Evolutionary conservation across 2,888 invertebrate genomes (phyloP).

Genomic region (Bursaphelenchus okinawaensis): DNA sequence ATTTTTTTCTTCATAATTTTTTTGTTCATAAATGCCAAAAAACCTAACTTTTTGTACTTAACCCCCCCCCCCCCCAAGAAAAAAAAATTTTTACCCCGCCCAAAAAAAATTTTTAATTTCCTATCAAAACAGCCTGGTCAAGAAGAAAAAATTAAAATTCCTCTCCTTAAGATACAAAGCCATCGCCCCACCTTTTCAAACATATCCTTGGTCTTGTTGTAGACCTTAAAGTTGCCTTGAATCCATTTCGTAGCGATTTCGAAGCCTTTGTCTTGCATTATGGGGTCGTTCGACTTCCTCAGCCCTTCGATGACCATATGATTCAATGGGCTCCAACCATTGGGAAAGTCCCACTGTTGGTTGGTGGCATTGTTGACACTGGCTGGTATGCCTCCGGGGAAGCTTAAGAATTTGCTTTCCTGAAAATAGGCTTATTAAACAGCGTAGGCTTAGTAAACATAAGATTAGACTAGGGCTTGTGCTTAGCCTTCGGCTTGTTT

Average conservation of each 20-base stretch:
- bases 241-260: slow-evolving; percentile 53
- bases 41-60: too few species aligned
- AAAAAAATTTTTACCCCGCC: too few species aligned
- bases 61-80: too few species aligned
- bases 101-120: neutral
- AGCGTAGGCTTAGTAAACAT: too few species aligned
- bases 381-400: slow-evolving; percentile 40
- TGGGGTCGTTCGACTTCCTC: slow-evolving; percentile 58
- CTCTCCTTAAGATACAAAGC: too few species aligned
- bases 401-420: slow-evolving; percentile 38
- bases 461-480: too few species aligned
- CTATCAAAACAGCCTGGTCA: too few species aligned
- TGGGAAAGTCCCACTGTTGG: slow-evolving; percentile 21
- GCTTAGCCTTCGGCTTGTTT: too few species aligned
- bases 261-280: slow-evolving; percentile 53
- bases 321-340: slow-evolving; percentile 35
- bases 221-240: slow-evolving; percentile 41
- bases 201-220: slow-evolving; percentile 29
- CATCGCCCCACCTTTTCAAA: slow-evolving; percentile 57
- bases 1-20: too few species aligned
- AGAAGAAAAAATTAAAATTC: neutral
- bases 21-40: too few species aligned
- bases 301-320: slow-evolving; percentile 76
- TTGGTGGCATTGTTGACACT: slow-evolving; percentile 24
- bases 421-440: too few species aligned